Percentiles rank a stretch among this genome's conserved stretches.
Conservation (phyloP, 2,888 invertebrate species). For the Eristalis arbustorum region DNA sequence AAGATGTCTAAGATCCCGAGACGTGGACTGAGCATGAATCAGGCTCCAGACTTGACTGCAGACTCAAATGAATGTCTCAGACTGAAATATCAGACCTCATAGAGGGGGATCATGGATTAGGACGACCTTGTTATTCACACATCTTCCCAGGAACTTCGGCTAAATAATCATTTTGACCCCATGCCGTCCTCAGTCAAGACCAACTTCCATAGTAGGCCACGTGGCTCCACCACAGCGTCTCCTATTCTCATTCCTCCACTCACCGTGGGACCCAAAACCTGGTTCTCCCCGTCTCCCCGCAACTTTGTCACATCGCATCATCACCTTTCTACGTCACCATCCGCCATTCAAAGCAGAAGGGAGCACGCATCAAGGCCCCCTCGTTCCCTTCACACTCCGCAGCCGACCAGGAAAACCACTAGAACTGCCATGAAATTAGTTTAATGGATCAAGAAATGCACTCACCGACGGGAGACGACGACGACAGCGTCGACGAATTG, state of each 20-base stretch:
- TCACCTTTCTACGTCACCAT: background rate
- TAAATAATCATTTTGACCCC: too few relatives aligned
- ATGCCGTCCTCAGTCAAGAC: too few relatives aligned
- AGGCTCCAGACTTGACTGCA: too few relatives aligned
- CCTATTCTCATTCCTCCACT: background rate
- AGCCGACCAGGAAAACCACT: constrained; percentile 33
- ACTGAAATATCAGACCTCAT: too few relatives aligned
- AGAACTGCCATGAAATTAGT: constrained; percentile 62
- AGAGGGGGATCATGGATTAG: too few relatives aligned
- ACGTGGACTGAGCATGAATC: too few relatives aligned
- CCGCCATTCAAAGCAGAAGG: background rate
- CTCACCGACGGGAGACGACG: constrained; percentile 7
- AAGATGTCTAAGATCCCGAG: too few relatives aligned
- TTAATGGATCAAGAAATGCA: constrained; percentile 69
- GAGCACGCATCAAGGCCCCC: background rate
- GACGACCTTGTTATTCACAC: too few relatives aligned
- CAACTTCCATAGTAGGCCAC: too few relatives aligned
- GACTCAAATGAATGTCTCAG: too few relatives aligned
- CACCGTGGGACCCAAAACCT: background rate
- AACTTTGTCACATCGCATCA: background rate
- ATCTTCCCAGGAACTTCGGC: too few relatives aligned
- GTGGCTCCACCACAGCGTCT: background rate
- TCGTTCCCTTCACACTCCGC: background rate
- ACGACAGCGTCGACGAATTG: constrained; percentile 36
- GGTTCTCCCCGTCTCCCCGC: background rate